phyloP scores from a whole-genome alignment of 2,113 vertebrate genomes.

The Parotia lawesii region DNA sequence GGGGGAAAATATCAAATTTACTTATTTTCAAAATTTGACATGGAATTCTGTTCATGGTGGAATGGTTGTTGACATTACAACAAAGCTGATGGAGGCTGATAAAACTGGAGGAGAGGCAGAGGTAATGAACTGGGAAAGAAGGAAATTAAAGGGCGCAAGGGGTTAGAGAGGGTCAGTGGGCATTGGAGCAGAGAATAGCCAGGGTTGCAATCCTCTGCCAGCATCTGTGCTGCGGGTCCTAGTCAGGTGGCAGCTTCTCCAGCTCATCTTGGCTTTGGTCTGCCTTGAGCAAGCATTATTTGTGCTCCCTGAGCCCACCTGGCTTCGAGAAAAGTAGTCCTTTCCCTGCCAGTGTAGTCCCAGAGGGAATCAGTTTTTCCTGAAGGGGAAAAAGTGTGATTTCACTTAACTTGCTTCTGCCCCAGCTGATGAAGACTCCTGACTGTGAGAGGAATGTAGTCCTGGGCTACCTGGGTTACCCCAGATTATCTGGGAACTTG shows the following conservation, averaged over 20 bases:
- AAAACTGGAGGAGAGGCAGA: neutral
- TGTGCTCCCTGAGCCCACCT: neutral
- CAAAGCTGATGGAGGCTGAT: neutral
- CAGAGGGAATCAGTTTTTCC: neutral
- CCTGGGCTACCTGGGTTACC: neutral
- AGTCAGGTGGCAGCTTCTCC: neutral
- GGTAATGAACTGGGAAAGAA: neutral
- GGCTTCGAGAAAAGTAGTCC: neutral
- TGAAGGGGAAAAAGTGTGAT: neutral
- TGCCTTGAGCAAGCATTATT: neutral
- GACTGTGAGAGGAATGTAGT: accelerated
- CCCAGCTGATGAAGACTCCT: neutral
- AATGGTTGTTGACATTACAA: neutral
- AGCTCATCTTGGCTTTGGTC: neutral
- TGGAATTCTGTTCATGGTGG: neutral
- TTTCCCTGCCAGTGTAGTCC: accelerated
- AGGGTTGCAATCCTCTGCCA: neutral
- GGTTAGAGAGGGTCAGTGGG: neutral
- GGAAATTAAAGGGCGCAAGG: neutral
- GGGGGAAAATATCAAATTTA: neutral
- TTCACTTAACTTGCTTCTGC: neutral
- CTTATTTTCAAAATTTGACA: neutral
- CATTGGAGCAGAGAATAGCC: neutral
- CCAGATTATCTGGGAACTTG: neutral
- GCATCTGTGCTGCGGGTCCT: neutral